Evolutionary conservation across 2,888 invertebrate genomes (phyloP).

Genomic region (Teleogryllus oceanicus): DNA sequence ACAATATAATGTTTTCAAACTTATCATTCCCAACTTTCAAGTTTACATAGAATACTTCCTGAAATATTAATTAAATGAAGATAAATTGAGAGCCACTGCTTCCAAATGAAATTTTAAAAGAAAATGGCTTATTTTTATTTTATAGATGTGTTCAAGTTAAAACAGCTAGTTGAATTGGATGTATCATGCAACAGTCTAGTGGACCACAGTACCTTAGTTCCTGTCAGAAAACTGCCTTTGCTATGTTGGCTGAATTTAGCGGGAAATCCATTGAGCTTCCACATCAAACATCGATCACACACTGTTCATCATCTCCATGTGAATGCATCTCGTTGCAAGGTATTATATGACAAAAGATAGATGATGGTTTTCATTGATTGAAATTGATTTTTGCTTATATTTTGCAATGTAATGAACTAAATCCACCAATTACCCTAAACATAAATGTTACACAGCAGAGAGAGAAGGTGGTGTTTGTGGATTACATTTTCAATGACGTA

Average conservation of each 20-base stretch:
- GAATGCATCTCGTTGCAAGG: not conserved
- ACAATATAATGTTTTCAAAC: too few species aligned
- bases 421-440: too few species aligned
- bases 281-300: not conserved
- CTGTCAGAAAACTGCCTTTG: not conserved
- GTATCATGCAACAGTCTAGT: not conserved
- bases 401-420: too few species aligned
- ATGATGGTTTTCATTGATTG: too few species aligned
- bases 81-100: not conserved
- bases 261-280: not conserved
- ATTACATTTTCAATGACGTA: too few species aligned
- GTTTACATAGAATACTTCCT: not conserved
- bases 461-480: too few species aligned
- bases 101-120: not conserved
- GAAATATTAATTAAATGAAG: not conserved
- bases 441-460: too few species aligned
- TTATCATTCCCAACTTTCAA: too few species aligned
- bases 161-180: not conserved
- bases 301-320: conserved; percentile 6
- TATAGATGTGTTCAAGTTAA: not conserved
- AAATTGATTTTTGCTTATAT: too few species aligned
- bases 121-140: not conserved
- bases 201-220: not conserved
- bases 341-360: not conserved
- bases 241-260: not conserved